A percentile compares a stretch with the other conserved stretches of the same genome.
Conservation (phyloP, 2,113 vertebrate genomes). For the Marmota flaviventris region DNA sequence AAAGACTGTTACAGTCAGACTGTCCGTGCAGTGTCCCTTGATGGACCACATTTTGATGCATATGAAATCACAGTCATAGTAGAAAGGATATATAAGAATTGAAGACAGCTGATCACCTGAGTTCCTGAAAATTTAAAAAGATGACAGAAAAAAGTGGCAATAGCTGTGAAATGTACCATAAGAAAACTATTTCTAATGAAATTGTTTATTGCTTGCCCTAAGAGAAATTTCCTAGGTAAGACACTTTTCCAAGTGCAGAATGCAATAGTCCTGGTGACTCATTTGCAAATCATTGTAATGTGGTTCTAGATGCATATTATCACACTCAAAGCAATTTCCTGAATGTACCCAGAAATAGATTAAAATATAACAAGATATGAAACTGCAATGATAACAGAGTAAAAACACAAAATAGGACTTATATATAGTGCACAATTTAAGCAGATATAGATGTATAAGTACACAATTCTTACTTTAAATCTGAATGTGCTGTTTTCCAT, state of each 20-base stretch:
- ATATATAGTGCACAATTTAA: slow-evolving; percentile 5
- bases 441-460: background rate
- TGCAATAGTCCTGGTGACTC: background rate
- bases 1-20: background rate
- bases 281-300: slow-evolving; percentile 63
- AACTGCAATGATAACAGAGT: slow-evolving; percentile 13
- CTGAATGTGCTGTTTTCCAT: slow-evolving; percentile 26
- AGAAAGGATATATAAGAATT: background rate
- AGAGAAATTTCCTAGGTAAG: slow-evolving; percentile 43
- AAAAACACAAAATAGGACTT: slow-evolving; percentile 35
- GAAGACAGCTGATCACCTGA: background rate
- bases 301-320: slow-evolving; percentile 47
- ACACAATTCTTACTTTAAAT: slow-evolving; percentile 11
- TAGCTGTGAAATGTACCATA: slow-evolving; percentile 10
- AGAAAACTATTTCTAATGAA: slow-evolving; percentile 39
- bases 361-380: slow-evolving; percentile 42
- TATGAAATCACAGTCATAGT: background rate
- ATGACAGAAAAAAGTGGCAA: background rate
- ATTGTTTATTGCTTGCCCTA: slow-evolving; percentile 26
- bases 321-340: slow-evolving; percentile 58
- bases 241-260: slow-evolving; percentile 46
- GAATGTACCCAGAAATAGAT: slow-evolving; percentile 1
- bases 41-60: background rate
- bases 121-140: slow-evolving; percentile 21
- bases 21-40: background rate